Base-by-base conservation (phyloP, 2,113 vertebrate species). In the Xiphophorus couchianus region DNA sequence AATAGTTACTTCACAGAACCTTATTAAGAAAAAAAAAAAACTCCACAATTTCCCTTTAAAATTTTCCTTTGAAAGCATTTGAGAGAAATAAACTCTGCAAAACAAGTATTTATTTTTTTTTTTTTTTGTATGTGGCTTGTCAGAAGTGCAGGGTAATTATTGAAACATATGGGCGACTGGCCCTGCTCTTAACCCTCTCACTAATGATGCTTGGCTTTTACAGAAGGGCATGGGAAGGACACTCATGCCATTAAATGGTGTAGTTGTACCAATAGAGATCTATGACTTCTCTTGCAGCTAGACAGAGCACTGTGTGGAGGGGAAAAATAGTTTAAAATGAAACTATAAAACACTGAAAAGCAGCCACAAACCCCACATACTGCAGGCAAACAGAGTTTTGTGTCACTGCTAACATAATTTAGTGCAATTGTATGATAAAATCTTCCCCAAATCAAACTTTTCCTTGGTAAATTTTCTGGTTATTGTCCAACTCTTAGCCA, bases 151-250 rank as follows among this genome's bases (percentile, higher is more conserved):
- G 85, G 84, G 86, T 92, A 90, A 93, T 93, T 93, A 91, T 86
- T 77, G 88, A 88, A 92, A 92, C 88, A 92, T 92, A 92, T 91
- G 90, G 91, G 86, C 79, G 84, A 84, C 64, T 75, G 76, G 67
- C 70, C 81, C 79, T 76, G 79, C 88, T 90, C 85, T 88, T 90
- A 86, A 91, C 89, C 88, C 85, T 71, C 82, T 76, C 83, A 62
- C 89, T 93, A 93, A 93, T 93, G 89, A 91, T 85, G 84, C 88
- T 84, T 86, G 80, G 79, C 88, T 83, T 80, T 89, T 87, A 85
- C 80, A 88, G 85, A 89, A 91, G 91, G 91, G 89, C 86, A 86
- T 2, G 15, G 65, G 81, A 92, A 93, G 91, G 91, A 93, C 90
- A 90, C 77, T 78, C 39, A 62, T 58, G 62, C 84, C 77, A 80